phyloP scores from a whole-genome alignment of 2,797 vertebrate species.

The Sebastes ruberrimus region DNA sequence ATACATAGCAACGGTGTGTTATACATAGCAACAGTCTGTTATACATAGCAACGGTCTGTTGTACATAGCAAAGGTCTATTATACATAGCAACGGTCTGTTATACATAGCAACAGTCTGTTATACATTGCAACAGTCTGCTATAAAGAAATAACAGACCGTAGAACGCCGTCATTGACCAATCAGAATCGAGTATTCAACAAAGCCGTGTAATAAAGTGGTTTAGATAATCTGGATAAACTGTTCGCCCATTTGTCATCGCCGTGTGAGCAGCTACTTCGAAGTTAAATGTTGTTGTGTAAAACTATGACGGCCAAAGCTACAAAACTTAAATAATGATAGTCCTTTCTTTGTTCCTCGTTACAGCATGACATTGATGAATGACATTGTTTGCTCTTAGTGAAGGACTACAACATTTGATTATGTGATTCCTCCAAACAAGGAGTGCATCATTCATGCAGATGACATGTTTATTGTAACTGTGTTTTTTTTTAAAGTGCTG shows the following conservation, averaged over 20 bases:
- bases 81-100: no score
- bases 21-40: accelerated
- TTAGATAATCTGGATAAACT: not conserved
- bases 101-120: no score
- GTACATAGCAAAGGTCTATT: no score
- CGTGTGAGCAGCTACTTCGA: not conserved
- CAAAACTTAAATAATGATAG: not conserved
- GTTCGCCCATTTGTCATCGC: not conserved
- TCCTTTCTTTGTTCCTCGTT: not conserved
- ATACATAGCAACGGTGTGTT: accelerated
- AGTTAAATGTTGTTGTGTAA: not conserved
- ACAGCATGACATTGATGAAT: not conserved
- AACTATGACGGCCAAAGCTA: not conserved
- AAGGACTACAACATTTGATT: not conserved
- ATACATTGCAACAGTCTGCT: no score
- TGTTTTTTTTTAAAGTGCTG: not conserved
- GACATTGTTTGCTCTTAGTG: not conserved
- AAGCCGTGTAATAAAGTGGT: not conserved
- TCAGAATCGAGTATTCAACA: no score
- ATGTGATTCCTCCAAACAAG: not conserved
- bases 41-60: no score
- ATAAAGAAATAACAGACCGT: no score
- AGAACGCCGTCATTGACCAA: no score
- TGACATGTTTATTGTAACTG: not conserved
- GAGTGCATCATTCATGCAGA: not conserved